phyloP scores from a whole-genome alignment of 1,140 invertebrate species.

The Cydia pomonella region DNA sequence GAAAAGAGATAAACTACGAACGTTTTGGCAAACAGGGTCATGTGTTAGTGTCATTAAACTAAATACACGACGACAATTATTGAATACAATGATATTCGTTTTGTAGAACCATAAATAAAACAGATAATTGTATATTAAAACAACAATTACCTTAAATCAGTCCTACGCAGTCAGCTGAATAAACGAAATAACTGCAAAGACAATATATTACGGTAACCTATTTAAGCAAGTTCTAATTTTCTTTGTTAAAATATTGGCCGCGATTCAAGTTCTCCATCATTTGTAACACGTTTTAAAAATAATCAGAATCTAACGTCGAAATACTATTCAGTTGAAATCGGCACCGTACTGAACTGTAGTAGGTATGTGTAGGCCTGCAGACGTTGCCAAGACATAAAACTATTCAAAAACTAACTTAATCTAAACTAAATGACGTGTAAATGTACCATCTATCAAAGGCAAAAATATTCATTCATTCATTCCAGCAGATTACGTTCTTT shows the following conservation, averaged over 20 bases:
- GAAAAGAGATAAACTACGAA: no score
- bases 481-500: no score
- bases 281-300: conserved; percentile 19
- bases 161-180: background rate
- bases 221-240: conserved; percentile 21
- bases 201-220: background rate
- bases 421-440: no score
- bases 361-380: no score
- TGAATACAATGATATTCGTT: background rate
- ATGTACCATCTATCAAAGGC: no score
- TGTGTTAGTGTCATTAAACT: no score
- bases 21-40: no score
- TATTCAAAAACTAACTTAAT: no score
- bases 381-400: no score
- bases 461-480: no score
- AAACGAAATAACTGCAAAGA: background rate
- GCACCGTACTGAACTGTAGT: background rate
- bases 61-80: no score
- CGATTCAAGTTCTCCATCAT: conserved; percentile 19
- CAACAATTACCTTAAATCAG: conserved; percentile 6
- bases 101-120: background rate
- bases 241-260: conserved; percentile 12
- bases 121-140: background rate
- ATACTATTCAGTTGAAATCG: background rate
- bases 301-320: background rate